Evolutionary conservation across 2,797 vertebrate genomes (phyloP).

Genomic region (Pantherophis vulpinus): DNA sequence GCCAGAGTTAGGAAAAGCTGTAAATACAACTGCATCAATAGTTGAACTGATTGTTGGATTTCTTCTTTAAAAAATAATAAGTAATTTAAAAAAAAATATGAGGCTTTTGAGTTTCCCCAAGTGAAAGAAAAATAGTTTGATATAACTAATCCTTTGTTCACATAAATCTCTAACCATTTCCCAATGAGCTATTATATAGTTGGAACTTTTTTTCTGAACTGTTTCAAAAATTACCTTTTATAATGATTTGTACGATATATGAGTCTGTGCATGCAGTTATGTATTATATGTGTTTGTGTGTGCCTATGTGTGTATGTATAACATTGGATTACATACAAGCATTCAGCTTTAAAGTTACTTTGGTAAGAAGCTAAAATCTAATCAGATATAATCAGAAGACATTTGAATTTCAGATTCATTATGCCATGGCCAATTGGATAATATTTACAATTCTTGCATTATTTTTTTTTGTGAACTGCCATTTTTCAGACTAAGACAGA

Average conservation of each 20-base stretch:
- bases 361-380: background rate
- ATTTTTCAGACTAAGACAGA: background rate
- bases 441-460: background rate
- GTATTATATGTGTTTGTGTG: no score
- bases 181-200: background rate
- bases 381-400: background rate
- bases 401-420: slow-evolving; percentile 3
- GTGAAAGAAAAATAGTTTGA: background rate
- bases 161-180: background rate
- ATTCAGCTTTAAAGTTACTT: background rate
- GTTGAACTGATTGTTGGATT: background rate
- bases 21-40: slow-evolving; percentile 10
- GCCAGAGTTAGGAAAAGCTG: background rate
- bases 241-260: background rate
- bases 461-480: background rate
- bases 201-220: background rate
- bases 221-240: background rate
- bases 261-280: background rate
- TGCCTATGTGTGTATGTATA: background rate
- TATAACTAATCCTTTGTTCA: background rate
- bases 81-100: background rate
- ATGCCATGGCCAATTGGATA: background rate
- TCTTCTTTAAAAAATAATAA: background rate
- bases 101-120: background rate
- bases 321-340: background rate